Percentiles rank a stretch among this genome's conserved stretches.
phyloP scores from a whole-genome alignment of 2,113 vertebrate species.

The Phoxinus phoxinus region DNA sequence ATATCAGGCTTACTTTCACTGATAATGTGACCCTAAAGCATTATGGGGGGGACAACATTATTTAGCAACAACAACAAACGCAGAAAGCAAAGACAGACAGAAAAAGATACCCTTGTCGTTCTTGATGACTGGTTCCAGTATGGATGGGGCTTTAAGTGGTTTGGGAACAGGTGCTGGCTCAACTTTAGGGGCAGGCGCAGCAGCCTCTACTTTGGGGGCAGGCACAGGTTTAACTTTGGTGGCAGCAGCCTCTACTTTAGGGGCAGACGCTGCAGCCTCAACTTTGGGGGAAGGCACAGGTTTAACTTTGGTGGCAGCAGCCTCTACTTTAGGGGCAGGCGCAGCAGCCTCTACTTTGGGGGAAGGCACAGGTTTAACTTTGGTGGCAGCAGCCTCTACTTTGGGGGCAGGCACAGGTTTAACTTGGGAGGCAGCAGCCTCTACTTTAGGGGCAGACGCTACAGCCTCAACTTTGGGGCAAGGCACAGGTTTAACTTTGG shows the following conservation, averaged over 20 bases:
- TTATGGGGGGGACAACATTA: neutral
- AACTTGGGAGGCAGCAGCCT: neutral
- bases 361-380: neutral
- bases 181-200: neutral
- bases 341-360: neutral
- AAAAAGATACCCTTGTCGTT: constrained; percentile 91
- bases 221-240: too few species aligned
- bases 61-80: constrained; percentile 14
- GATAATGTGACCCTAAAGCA: constrained; percentile 1
- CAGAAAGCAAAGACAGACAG: constrained; percentile 65
- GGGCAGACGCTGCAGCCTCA: neutral
- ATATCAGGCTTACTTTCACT: neutral
- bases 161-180: constrained; percentile 31
- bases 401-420: neutral
- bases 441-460: neutral
- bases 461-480: neutral
- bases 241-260: neutral
- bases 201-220: neutral
- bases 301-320: neutral
- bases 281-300: neutral
- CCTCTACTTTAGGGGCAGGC: neutral
- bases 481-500: neutral
- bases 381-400: neutral
- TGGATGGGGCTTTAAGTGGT: constrained; percentile 75
- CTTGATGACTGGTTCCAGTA: constrained; percentile 86